Conservation (phyloP, 2,113 vertebrate genomes). For the Sterna hirundo region DNA sequence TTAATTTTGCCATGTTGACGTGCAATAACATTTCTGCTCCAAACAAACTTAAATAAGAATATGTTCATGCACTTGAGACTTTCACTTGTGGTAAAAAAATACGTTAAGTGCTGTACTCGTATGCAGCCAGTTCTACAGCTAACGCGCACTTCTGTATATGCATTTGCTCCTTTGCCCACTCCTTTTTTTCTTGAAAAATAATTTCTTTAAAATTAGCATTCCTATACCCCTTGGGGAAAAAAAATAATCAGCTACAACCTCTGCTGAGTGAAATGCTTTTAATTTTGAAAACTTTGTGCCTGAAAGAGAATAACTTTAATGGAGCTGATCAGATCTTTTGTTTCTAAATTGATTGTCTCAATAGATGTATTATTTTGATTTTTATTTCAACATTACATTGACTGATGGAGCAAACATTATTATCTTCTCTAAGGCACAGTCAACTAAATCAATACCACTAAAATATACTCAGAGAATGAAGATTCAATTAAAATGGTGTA, state of each 20-base stretch:
- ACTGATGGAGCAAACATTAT: conserved; percentile 60
- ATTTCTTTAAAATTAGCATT: background rate
- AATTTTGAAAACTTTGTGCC: conserved; percentile 38
- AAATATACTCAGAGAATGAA: conserved; percentile 48
- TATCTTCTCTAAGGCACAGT: conserved; percentile 55
- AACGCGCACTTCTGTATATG: background rate
- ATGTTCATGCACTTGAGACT: background rate
- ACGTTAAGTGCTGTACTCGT: background rate
- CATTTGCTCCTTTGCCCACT: background rate
- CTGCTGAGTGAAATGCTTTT: conserved; percentile 27
- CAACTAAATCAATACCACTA: conserved; percentile 58
- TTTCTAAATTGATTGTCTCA: conserved; percentile 45
- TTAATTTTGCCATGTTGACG: conserved; percentile 24
- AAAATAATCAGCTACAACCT: background rate
- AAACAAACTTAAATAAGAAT: conserved; percentile 10
- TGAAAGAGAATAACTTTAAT: conserved; percentile 36
- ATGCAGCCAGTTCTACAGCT: background rate
- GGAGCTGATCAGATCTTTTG: conserved; percentile 54
- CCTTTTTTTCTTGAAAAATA: background rate
- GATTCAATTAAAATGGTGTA: conserved; percentile 62
- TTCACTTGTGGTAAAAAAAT: background rate
- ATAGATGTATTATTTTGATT: conserved; percentile 67
- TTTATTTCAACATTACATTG: conserved; percentile 62
- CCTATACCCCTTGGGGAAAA: background rate
- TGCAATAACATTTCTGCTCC: background rate